phyloP scores from a whole-genome alignment of 2,888 invertebrate genomes.

The Tillus elongatus region DNA sequence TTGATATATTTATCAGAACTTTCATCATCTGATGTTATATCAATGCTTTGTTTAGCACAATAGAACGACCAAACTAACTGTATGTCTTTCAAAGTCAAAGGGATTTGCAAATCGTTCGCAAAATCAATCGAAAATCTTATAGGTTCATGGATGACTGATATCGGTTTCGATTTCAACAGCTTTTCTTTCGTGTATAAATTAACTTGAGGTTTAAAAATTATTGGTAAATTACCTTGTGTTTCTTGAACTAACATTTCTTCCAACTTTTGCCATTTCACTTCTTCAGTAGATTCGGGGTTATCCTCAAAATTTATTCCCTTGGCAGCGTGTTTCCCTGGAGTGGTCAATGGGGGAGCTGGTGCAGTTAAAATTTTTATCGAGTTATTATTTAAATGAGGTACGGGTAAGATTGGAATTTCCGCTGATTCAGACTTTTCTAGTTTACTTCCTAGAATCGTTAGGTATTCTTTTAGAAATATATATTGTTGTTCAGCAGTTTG shows the following conservation, averaged over 20 bases:
- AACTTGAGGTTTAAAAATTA: slow-evolving; percentile 70
- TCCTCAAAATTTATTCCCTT: slow-evolving; percentile 42
- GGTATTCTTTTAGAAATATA: slow-evolving; percentile 78
- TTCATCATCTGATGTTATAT: slow-evolving; percentile 39
- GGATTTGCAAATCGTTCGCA: slow-evolving; percentile 66
- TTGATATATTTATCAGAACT: slow-evolving; percentile 42
- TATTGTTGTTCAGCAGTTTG: slow-evolving; percentile 67
- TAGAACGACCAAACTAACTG: slow-evolving; percentile 65
- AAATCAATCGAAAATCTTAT: slow-evolving; percentile 70
- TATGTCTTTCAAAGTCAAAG: slow-evolving; percentile 59
- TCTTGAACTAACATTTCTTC: slow-evolving; percentile 70
- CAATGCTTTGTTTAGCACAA: too few relatives aligned
- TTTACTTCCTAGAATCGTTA: slow-evolving; percentile 59
- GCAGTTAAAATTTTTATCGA: slow-evolving; percentile 62
- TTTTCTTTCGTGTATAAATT: slow-evolving; percentile 62
- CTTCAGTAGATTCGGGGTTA: slow-evolving; percentile 27
- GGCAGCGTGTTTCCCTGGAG: slow-evolving; percentile 49
- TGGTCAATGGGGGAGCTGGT: slow-evolving; percentile 48
- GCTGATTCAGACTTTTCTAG: slow-evolving; percentile 41
- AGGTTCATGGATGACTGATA: slow-evolving; percentile 71
- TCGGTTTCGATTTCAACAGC: slow-evolving; percentile 55
- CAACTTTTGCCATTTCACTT: slow-evolving; percentile 57
- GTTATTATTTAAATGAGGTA: slow-evolving; percentile 63
- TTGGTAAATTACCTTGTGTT: slow-evolving; percentile 57
- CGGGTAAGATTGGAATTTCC: slow-evolving; percentile 50